Conservation (phyloP, 1,140 invertebrate species). For the Mycetomoellerius zeteki region DNA sequence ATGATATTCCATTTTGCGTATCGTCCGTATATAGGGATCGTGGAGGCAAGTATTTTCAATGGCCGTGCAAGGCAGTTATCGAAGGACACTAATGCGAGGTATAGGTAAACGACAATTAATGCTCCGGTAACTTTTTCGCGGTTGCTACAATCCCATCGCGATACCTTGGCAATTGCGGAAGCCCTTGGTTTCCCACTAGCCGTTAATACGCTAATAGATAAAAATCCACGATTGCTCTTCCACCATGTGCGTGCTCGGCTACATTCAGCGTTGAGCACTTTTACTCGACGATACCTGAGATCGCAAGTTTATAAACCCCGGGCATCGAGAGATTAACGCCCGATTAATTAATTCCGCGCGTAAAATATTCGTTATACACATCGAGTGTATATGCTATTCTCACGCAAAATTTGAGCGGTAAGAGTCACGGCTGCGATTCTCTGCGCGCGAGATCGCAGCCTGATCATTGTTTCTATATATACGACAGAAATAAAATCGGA, state of each 20-base stretch:
- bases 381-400: neutral
- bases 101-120: constrained; percentile 51
- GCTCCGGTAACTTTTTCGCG: constrained; percentile 13
- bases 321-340: constrained; percentile 5
- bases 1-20: neutral
- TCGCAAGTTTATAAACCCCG: constrained; percentile 23
- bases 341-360: constrained; percentile 29
- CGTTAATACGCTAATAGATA: constrained; percentile 42
- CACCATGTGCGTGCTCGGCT: neutral
- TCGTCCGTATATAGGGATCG: neutral
- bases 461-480: constrained; percentile 17
- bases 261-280: constrained; percentile 18
- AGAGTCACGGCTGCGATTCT: neutral
- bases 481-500: constrained; percentile 66
- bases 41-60: neutral
- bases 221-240: constrained; percentile 16
- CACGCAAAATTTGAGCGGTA: neutral
- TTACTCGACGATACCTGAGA: constrained; percentile 4
- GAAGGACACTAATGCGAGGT: constrained; percentile 22
- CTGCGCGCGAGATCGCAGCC: neutral
- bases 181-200: neutral
- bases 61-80: constrained; percentile 15
- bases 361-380: neutral
- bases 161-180: constrained; percentile 39
- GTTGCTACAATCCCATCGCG: neutral